Evolutionary conservation across 2,113 vertebrate genomes (phyloP), one percentile per base, ranked within the genome.

Genomic region (Tor tambroides): DNA sequence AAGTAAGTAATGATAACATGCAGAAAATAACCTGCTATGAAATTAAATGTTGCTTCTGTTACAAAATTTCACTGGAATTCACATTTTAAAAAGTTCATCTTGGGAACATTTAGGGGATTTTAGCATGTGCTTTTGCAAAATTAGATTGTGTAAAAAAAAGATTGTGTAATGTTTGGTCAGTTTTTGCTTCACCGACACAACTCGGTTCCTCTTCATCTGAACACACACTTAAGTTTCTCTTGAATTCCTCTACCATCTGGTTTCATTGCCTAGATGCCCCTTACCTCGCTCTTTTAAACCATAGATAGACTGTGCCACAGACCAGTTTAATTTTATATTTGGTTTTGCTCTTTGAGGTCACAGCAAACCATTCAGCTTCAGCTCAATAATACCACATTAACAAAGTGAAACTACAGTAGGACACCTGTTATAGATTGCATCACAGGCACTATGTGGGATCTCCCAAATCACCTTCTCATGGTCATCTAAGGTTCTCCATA

Each of bases 121-220:
- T 43, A 8, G 14, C 74, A 6, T n/a, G 41, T 23, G 21, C 59
- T 69, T 83, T 75, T 38, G 79, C 28, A 21, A 35, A 38, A 35
- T 72, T 35, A 6, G 80, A 85, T 90, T 84, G 56, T 85, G 75
- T 87, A 74, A 76, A 90, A 23, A 71, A 90, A 23, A 84, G 15
- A 86, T 91, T 93, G 85, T 83, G 90, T 79, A 92, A 90, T 61
- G 61, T 56, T 43, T 30, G 83, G 17, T 43, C 72, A 54, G 49
- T 23, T 71, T 76, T 71, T 86, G 92, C 89, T 92, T 88, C 81
- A 87, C 87, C 85, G 88, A 94, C 91, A 92, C 46, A 90, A 49
- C 7, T 38, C 49, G 67, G 90, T 95, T 95, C 93, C 94, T 93
- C 91, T 94, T 94, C 92, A 35, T 17, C 83, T 85, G 81, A 38